phyloP scores from a whole-genome alignment of 2,888 invertebrate genomes.

The Quadroppia sp. region DNA sequence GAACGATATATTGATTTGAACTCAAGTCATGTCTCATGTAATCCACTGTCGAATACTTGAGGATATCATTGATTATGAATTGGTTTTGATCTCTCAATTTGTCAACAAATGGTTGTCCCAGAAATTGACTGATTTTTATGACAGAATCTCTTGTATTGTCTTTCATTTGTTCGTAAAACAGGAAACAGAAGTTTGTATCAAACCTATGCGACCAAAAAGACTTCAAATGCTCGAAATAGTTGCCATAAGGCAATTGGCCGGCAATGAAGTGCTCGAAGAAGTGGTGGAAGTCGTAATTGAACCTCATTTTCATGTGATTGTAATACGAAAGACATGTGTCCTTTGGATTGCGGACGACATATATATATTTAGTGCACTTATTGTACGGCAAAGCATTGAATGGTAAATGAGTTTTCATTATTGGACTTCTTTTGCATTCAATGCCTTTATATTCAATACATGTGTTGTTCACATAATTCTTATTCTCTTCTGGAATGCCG shows the following conservation, averaged over 20 bases:
- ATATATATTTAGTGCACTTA: conserved; percentile 50
- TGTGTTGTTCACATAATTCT: background rate
- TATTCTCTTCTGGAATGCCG: conserved; percentile 35
- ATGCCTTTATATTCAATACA: background rate
- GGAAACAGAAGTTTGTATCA: conserved; percentile 51
- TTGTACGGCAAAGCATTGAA: conserved; percentile 43
- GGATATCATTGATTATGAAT: background rate
- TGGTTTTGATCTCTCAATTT: conserved; percentile 33
- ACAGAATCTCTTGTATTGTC: conserved; percentile 45
- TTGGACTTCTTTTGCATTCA: conserved; percentile 10
- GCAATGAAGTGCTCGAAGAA: conserved; percentile 53
- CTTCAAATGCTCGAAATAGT: conserved; percentile 47
- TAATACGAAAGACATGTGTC: conserved; percentile 55
- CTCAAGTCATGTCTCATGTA: background rate
- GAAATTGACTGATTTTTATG: conserved; percentile 47
- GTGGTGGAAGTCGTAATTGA: conserved; percentile 50
- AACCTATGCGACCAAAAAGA: conserved; percentile 47
- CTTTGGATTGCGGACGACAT: conserved; percentile 55
- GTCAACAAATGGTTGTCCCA: conserved; percentile 43
- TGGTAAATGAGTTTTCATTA: conserved; percentile 50
- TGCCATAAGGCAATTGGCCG: conserved; percentile 50
- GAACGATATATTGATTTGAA: conserved; percentile 37
- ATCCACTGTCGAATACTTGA: background rate
- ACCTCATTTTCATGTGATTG: conserved; percentile 49
- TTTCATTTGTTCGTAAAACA: conserved; percentile 55